These are phyloP conservation scores for Eupeodes corollae DNA, from an alignment of 1,140 invertebrate species.

Conservation along the genomic window DNA sequence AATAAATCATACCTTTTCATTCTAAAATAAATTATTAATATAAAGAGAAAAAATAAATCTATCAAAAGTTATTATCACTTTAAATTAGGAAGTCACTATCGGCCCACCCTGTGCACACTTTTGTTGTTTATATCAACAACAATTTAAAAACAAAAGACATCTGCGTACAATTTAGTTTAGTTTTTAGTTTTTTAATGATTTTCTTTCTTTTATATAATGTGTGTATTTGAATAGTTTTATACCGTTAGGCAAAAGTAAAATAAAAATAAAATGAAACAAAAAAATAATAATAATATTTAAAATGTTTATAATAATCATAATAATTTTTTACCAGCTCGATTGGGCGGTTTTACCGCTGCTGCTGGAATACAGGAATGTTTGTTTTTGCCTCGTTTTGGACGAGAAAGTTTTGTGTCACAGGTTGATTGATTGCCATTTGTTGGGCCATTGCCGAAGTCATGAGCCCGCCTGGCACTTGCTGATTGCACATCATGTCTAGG, in stretches of 20 bases:
- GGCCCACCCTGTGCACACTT: too few relatives aligned
- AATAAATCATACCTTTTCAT: too few relatives aligned
- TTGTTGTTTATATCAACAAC: too few relatives aligned
- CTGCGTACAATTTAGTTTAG: too few relatives aligned
- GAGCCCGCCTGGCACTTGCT: not conserved
- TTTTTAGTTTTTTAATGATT: too few relatives aligned
- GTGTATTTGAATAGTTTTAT: too few relatives aligned
- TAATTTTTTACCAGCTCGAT: not conserved
- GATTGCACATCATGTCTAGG: slow-evolving; percentile 17
- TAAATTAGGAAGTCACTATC: too few relatives aligned
- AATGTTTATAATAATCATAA: not conserved
- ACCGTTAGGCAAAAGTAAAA: not conserved
- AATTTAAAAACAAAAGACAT: too few relatives aligned
- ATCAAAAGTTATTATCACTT: too few relatives aligned
- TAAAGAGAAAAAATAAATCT: too few relatives aligned
- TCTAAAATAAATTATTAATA: too few relatives aligned
- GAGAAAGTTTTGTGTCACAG: slow-evolving; percentile 15
- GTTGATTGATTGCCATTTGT: slow-evolving; percentile 6
- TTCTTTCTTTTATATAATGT: too few relatives aligned
- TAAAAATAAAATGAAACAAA: not conserved
- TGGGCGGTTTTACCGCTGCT: slow-evolving; percentile 28
- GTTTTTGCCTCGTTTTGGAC: slow-evolving; percentile 31
- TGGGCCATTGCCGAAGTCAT: not conserved
- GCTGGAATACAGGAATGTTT: slow-evolving; percentile 37
- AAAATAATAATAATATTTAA: not conserved